phyloP scores from a whole-genome alignment of 2,797 vertebrate species.

The Octomys mimax region DNA sequence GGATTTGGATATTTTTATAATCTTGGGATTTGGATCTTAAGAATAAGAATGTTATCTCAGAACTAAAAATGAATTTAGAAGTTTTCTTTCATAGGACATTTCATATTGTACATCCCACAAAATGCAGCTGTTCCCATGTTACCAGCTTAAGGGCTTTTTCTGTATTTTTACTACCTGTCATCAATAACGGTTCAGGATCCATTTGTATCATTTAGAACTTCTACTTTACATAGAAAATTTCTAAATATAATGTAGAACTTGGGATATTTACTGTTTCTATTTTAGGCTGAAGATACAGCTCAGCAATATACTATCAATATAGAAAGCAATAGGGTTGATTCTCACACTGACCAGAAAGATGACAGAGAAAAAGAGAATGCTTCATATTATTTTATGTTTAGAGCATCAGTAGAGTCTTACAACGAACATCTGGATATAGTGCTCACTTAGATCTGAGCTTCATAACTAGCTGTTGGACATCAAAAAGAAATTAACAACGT shows the following conservation, averaged over 20 bases:
- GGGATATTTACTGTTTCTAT: background rate
- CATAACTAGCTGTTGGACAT: background rate
- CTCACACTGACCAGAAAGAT: background rate
- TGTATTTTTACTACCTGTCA: background rate
- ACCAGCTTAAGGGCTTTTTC: background rate
- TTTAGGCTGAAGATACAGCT: background rate
- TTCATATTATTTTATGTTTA: background rate
- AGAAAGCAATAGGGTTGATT: background rate
- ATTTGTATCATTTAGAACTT: slow-evolving; percentile 15
- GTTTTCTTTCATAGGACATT: background rate
- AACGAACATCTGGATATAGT: background rate
- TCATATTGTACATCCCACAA: background rate
- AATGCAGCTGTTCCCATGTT: background rate
- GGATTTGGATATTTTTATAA: background rate
- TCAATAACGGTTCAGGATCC: background rate
- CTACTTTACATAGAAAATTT: slow-evolving; percentile 2
- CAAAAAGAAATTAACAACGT: background rate
- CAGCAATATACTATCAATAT: too few relatives aligned
- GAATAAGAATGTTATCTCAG: background rate
- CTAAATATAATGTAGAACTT: background rate
- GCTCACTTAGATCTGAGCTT: background rate
- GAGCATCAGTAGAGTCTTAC: background rate
- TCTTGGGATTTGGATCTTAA: background rate
- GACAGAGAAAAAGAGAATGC: background rate
- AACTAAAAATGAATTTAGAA: background rate